phyloP scores from a whole-genome alignment of 2,888 invertebrate genomes.

The Synanthedon tipuliformis region DNA sequence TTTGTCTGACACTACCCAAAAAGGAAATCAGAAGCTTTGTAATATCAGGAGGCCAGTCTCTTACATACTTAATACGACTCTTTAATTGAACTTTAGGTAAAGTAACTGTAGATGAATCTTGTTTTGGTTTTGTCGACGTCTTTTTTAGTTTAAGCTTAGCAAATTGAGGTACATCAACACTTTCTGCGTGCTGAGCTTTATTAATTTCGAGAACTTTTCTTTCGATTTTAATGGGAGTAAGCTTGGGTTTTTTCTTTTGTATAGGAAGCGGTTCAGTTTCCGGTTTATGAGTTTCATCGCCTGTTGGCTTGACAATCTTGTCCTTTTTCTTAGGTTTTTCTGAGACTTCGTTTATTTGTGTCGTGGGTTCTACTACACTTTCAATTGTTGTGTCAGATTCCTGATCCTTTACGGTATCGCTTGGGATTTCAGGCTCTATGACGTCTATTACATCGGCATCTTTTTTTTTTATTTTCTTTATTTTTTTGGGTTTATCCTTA shows the following conservation, averaged over 20 bases:
- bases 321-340: slow-evolving; percentile 5
- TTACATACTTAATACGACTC: slow-evolving; percentile 73
- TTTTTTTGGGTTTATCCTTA: neutral
- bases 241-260: slow-evolving; percentile 30
- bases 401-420: too few relatives aligned
- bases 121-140: slow-evolving; percentile 58
- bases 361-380: too few relatives aligned
- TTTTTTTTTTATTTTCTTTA: neutral
- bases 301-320: too few relatives aligned
- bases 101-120: slow-evolving; percentile 39
- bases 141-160: slow-evolving; percentile 79
- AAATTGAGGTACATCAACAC: slow-evolving; percentile 71
- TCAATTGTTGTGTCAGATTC: too few relatives aligned
- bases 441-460: neutral
- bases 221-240: slow-evolving; percentile 73
- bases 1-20: slow-evolving; percentile 70
- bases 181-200: slow-evolving; percentile 74
- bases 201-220: slow-evolving; percentile 72
- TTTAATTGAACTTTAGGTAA: slow-evolving; percentile 79
- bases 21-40: slow-evolving; percentile 60
- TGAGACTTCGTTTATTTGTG: neutral
- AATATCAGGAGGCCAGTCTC: slow-evolving; percentile 73
- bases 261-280: neutral
- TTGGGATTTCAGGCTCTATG: neutral
- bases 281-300: neutral